A percentile compares a stretch with the other conserved stretches of the same genome.
Evolutionary conservation across 2,113 vertebrate species (phyloP).

Genomic region (Chloroceryle aenea): DNA sequence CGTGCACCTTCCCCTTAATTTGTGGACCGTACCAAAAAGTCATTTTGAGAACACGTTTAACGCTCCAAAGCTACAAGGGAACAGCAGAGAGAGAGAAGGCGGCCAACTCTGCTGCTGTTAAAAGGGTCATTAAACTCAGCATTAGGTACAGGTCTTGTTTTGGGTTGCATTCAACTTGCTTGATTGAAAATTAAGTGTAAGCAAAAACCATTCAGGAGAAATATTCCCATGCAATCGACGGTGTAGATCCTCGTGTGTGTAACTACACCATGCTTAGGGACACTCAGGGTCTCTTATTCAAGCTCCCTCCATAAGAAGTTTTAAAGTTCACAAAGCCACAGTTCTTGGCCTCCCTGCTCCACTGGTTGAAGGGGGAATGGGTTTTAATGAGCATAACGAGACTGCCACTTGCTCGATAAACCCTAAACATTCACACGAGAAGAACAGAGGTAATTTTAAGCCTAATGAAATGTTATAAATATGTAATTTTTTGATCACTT

Average conservation of each 20-base stretch:
- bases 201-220: conserved; percentile 61
- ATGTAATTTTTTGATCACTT: background rate
- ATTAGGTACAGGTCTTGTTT: conserved; percentile 81
- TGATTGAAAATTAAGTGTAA: conserved; percentile 83
- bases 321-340: background rate
- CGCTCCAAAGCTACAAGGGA: conserved; percentile 73
- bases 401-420: background rate
- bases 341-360: background rate
- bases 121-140: conserved; percentile 86
- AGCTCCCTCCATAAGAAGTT: background rate
- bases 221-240: background rate
- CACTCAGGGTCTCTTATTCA: background rate
- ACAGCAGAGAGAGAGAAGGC: conserved; percentile 72
- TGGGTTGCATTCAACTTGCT: conserved; percentile 79
- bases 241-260: background rate
- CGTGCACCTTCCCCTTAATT: conserved; percentile 62
- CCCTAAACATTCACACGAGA: background rate
- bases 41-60: conserved; percentile 75
- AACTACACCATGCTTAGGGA: accelerated
- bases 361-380: background rate
- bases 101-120: conserved; percentile 80
- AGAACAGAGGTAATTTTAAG: background rate
- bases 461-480: background rate
- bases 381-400: background rate
- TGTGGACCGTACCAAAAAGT: conserved; percentile 77